Evolutionary conservation across 2,797 vertebrate genomes (phyloP).

Genomic region (Pseudocheirus occidentalis): DNA sequence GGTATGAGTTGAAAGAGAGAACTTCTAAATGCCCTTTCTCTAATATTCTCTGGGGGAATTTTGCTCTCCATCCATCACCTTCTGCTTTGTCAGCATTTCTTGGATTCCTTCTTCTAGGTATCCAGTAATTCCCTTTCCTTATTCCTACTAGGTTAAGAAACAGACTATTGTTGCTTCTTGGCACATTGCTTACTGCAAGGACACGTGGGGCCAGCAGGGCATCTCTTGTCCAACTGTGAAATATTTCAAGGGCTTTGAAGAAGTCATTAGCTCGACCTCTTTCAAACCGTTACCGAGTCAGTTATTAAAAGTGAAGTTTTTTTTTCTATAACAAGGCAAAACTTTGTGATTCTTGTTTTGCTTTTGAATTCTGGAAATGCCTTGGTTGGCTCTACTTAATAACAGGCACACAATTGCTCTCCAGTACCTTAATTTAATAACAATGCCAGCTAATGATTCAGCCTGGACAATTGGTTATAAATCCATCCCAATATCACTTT

Average conservation of each 20-base stretch:
- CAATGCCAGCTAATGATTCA: not conserved
- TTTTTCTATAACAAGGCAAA: not conserved
- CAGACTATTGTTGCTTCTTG: not conserved
- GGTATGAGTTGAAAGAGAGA: not conserved
- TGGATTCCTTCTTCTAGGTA: not conserved
- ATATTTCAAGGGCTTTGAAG: not conserved
- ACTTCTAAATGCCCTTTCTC: not conserved
- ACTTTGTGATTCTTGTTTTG: rapidly evolving
- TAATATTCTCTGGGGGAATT: not conserved
- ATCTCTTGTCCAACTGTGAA: not conserved
- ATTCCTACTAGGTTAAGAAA: not conserved
- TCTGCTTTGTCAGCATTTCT: not conserved
- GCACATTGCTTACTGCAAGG: not conserved
- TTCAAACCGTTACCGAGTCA: rapidly evolving
- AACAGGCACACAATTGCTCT: not conserved
- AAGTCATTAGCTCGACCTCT: not conserved
- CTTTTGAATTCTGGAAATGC: not conserved
- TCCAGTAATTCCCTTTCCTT: not conserved
- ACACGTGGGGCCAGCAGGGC: not conserved
- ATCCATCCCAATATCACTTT: not conserved
- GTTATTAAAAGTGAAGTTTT: not conserved
- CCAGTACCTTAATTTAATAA: not conserved
- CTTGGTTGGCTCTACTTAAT: not conserved
- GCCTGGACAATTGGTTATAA: not conserved
- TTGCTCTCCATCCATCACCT: not conserved